Percentiles rank a stretch among this genome's conserved stretches.
phyloP scores from a whole-genome alignment of 1,140 invertebrate species.

The Agrypnia vestita region DNA sequence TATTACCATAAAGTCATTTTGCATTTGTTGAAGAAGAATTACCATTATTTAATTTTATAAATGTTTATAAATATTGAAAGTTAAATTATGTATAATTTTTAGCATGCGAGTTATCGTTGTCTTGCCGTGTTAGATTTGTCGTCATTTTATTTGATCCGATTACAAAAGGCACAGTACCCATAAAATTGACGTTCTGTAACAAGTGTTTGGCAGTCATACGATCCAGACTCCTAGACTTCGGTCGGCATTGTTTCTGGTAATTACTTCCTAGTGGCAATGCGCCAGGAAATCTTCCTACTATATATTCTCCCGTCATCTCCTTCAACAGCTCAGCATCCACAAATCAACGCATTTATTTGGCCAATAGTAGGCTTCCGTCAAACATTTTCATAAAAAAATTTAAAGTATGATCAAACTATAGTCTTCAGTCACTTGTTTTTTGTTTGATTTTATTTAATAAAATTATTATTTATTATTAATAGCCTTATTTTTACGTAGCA shows the following conservation, averaged over 20 bases:
- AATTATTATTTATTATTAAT: no score
- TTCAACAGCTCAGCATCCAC: background rate
- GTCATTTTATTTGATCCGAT: conserved; percentile 5
- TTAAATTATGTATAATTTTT: no score
- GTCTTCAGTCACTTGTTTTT: no score
- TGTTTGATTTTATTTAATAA: no score
- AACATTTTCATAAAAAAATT: background rate
- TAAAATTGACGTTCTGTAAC: conserved; percentile 39
- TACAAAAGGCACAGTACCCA: conserved; percentile 21
- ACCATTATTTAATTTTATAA: no score
- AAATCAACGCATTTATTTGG: conserved; percentile 7
- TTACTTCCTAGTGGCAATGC: conserved; percentile 33
- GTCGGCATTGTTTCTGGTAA: conserved; percentile 40
- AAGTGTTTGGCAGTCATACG: conserved; percentile 39
- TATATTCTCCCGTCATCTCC: background rate
- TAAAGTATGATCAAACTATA: no score
- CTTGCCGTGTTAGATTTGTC: background rate
- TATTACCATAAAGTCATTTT: no score
- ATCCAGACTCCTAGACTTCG: conserved; percentile 23
- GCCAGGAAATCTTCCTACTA: conserved; percentile 15
- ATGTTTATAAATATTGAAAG: no score
- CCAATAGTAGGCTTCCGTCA: background rate
- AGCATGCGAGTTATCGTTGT: no score
- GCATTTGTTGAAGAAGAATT: no score
- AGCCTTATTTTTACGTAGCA: no score